Conservation (phyloP, 2,113 vertebrate genomes). For the Trematocara stigmaticum region DNA sequence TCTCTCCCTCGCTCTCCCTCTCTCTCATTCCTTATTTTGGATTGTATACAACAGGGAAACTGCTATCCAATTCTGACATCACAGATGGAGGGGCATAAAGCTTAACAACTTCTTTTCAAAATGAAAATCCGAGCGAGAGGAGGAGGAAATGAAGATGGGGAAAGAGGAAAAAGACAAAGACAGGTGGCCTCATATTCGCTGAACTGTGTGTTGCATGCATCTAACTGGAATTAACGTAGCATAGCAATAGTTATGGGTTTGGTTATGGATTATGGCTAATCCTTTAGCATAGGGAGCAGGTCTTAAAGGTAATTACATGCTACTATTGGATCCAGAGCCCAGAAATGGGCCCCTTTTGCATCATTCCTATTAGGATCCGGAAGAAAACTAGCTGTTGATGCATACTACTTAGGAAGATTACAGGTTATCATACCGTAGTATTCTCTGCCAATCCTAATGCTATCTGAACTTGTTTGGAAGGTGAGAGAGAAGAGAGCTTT, state of each 20-base stretch:
- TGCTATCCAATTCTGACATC: constrained; percentile 26
- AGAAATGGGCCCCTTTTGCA: constrained; percentile 47
- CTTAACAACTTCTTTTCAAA: constrained; percentile 27
- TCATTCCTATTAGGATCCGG: constrained; percentile 45
- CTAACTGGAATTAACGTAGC: constrained; percentile 52
- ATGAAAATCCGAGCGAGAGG: background rate
- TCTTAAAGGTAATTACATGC: constrained; percentile 72
- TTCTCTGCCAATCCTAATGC: constrained; percentile 5
- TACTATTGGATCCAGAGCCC: constrained; percentile 61
- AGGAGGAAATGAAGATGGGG: background rate
- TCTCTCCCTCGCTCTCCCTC: background rate
- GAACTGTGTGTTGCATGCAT: constrained; percentile 22
- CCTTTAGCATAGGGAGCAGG: constrained; percentile 62
- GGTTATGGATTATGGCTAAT: constrained; percentile 71
- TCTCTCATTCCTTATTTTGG: background rate
- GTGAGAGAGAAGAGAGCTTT: background rate
- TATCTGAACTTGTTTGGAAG: background rate
- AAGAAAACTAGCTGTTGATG: constrained; percentile 38
- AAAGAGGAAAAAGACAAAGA: constrained; percentile 11
- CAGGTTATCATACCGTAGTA: constrained; percentile 26
- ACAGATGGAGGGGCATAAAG: constrained; percentile 22
- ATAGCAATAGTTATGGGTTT: constrained; percentile 62
- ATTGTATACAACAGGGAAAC: constrained; percentile 24
- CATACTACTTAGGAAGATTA: constrained; percentile 10
- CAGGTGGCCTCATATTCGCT: background rate